Percentiles rank a stretch among this genome's conserved stretches.
Evolutionary conservation across 2,797 vertebrate genomes (phyloP).

Genomic region (Lagodon rhomboides): DNA sequence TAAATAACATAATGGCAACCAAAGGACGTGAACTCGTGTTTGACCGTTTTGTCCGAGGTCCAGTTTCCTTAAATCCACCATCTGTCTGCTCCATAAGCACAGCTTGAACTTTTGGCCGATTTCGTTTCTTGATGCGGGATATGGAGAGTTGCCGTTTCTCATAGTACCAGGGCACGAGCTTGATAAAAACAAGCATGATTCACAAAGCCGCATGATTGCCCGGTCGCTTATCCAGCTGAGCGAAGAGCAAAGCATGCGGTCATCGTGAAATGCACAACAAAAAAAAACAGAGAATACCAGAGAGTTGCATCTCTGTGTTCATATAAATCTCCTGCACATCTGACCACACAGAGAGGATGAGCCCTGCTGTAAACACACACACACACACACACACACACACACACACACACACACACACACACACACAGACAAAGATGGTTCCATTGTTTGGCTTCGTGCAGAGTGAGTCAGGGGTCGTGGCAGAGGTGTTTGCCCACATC

Average conservation of each 20-base stretch:
- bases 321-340: not conserved
- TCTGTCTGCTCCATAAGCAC: not conserved
- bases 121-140: not conserved
- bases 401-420: not conserved
- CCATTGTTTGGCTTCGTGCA: slow-evolving; percentile 24
- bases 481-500: slow-evolving; percentile 34
- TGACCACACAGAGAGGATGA: not conserved
- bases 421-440: not conserved
- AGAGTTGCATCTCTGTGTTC: not conserved
- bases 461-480: slow-evolving; percentile 21
- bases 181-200: not conserved
- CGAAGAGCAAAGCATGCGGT: not conserved
- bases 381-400: not conserved
- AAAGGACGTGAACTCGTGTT: not conserved
- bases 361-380: not conserved
- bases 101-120: not conserved
- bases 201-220: not conserved
- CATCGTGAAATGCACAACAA: not conserved
- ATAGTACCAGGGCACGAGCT: not conserved
- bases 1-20: not conserved
- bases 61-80: not conserved
- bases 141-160: not conserved
- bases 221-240: not conserved
- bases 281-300: not conserved
- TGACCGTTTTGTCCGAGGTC: not conserved